Conservation (phyloP, 2,888 invertebrate genomes). For the Thera britannica region DNA sequence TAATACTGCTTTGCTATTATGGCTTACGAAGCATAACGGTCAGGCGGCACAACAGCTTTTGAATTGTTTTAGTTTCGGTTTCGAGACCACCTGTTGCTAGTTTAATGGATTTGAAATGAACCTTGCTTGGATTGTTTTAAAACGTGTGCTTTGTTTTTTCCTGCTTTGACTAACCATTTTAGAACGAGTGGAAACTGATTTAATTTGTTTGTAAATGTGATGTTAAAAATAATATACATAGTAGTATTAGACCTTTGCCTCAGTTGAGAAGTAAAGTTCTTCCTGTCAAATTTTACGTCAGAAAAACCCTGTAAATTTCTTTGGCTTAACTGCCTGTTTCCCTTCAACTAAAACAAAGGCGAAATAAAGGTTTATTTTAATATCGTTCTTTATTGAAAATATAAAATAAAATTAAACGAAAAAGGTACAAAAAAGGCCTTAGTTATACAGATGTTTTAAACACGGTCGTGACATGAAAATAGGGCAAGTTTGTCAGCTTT, state of each 20-base stretch:
- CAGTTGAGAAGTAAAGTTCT: too few relatives aligned
- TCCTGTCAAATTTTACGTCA: neutral
- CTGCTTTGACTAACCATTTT: neutral
- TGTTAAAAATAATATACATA: too few relatives aligned
- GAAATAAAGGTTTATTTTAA: too few relatives aligned
- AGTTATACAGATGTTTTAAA: too few relatives aligned
- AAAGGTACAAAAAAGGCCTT: too few relatives aligned
- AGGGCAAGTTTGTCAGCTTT: too few relatives aligned
- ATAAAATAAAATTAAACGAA: too few relatives aligned
- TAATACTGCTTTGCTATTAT: constrained; percentile 1
- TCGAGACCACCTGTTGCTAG: constrained; percentile 25
- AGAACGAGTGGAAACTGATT: neutral
- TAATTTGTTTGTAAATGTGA: neutral
- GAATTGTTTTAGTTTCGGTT: constrained; percentile 20
- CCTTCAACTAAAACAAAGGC: too few relatives aligned
- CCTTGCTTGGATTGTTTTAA: neutral
- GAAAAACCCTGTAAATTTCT: neutral
- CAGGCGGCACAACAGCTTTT: constrained; percentile 26
- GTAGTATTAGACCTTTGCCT: too few relatives aligned
- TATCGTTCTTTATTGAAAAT: too few relatives aligned
- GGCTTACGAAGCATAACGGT: constrained; percentile 23
- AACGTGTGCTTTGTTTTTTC: neutral
- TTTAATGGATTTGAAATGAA: neutral
- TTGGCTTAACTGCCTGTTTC: neutral
- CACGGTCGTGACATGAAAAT: too few relatives aligned